A percentile compares a stretch with the other conserved stretches of the same genome.
Conservation (phyloP, 2,797 vertebrate genomes). For the Streptopelia turtur region DNA sequence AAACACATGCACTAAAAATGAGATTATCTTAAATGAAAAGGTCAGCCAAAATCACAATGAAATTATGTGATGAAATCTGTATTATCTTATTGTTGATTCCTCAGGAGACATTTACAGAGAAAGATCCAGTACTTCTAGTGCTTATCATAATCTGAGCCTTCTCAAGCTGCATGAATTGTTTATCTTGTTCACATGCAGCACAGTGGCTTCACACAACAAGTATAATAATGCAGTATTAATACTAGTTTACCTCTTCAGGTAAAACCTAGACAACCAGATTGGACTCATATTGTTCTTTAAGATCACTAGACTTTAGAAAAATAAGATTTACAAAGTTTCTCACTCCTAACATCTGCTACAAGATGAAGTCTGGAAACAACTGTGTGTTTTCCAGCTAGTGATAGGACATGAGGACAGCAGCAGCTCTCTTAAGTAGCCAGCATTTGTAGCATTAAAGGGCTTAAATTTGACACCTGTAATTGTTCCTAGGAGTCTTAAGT, state of each 20-base stretch:
- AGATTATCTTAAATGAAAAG: background rate
- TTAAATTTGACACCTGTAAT: background rate
- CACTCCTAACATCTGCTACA: background rate
- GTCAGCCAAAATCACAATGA: constrained; percentile 14
- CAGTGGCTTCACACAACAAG: background rate
- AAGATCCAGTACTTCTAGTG: background rate
- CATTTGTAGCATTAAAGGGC: background rate
- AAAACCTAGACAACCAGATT: background rate
- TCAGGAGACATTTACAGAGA: background rate
- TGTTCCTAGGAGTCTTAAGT: background rate
- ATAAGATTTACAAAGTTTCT: background rate
- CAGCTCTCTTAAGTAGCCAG: background rate
- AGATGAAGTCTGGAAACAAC: background rate
- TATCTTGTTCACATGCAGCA: background rate
- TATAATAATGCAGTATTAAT: background rate
- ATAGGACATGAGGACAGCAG: background rate
- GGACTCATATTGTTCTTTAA: background rate
- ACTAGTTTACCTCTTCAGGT: background rate
- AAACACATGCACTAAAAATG: background rate
- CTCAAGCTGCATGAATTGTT: background rate
- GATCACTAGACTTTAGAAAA: background rate
- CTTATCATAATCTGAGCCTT: background rate
- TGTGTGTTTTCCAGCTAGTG: background rate
- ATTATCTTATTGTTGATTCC: background rate
- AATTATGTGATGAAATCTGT: background rate